Evolutionary conservation across 2,888 invertebrate species (phyloP).

Genomic region (Tromatobia lineatoria): DNA sequence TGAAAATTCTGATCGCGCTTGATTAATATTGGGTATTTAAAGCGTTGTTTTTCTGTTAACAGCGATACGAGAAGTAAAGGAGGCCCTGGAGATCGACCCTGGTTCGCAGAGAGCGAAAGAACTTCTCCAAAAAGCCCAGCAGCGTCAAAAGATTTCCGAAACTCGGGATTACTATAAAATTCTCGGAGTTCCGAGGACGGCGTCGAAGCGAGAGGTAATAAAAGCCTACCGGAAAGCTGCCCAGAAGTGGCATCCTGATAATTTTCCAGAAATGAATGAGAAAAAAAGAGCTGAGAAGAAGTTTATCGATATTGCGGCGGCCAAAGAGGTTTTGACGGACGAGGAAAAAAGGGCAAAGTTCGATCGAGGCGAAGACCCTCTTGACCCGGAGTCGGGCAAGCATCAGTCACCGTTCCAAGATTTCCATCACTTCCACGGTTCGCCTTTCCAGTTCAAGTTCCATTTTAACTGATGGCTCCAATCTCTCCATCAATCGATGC

Average conservation of each 20-base stretch:
- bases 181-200: slow-evolving; percentile 95
- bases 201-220: slow-evolving; percentile 96
- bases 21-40: neutral
- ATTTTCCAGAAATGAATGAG: slow-evolving; percentile 93
- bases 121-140: slow-evolving; percentile 95
- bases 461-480: slow-evolving; percentile 92
- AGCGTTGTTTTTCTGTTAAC: slow-evolving; percentile 74
- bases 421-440: slow-evolving; percentile 92
- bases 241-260: slow-evolving; percentile 99
- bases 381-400: slow-evolving; percentile 95
- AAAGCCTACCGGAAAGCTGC: slow-evolving; percentile 99
- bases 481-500: neutral
- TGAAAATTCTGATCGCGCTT: neutral
- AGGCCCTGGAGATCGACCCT: slow-evolving; percentile 94
- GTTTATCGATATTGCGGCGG: slow-evolving; percentile 99
- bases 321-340: slow-evolving; percentile 97
- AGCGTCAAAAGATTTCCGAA: slow-evolving; percentile 96
- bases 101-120: slow-evolving; percentile 94
- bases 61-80: slow-evolving; percentile 95
- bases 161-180: slow-evolving; percentile 99
- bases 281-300: slow-evolving; percentile 98
- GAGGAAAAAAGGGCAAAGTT: slow-evolving; percentile 97
- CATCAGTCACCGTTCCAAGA: slow-evolving; percentile 89
- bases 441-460: slow-evolving; percentile 98
- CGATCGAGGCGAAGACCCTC: slow-evolving; percentile 98